Evolutionary conservation across 2,888 invertebrate species (phyloP), one percentile per base, ranked within the genome.

Genomic region (Chrysomela aeneicollis): DNA sequence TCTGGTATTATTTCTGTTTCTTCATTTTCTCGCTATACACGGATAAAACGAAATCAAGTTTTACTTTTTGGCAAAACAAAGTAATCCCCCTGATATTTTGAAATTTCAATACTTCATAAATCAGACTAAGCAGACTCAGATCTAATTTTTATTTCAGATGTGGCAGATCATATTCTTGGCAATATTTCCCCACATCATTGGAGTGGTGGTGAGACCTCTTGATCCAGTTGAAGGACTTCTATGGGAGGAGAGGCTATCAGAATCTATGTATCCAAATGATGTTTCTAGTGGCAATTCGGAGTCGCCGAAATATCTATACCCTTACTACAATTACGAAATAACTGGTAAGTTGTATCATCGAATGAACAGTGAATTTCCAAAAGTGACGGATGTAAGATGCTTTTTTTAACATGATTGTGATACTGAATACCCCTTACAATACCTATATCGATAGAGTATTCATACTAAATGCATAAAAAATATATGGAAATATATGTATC

Each of bases 91-190:
- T n/a, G n/a, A n/a, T n/a, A n/a, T n/a, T n/a, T n/a, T n/a, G n/a
- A n/a, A n/a, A n/a, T n/a, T n/a, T n/a, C n/a, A n/a, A n/a, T n/a
- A n/a, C n/a, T n/a, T n/a, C n/a, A n/a, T n/a, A n/a, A n/a, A n/a
- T n/a, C n/a, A n/a, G n/a, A n/a, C n/a, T n/a, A n/a, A n/a, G n/a
- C n/a, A n/a, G n/a, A n/a, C n/a, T n/a, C n/a, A n/a, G n/a, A n/a
- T n/a, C n/a, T n/a, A n/a, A n/a, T n/a, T n/a, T n/a, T n/a, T n/a
- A n/a, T 74, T 77, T 42, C 75, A 78, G 78, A 78, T 78, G 77
- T 76, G 76, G 77, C 71, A 73, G 51, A 72, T 76, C 53, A 67
- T 76, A 35, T 59, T 76, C 19, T 50, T 78, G 57, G 69, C 74
- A 42, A 66, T 71, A 42, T 55, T 77, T 47, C 71, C 73, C 21